Percentiles rank a stretch among this genome's conserved stretches.
Evolutionary conservation across 1,140 invertebrate genomes (phyloP).

Genomic region (Heliconius himera): DNA sequence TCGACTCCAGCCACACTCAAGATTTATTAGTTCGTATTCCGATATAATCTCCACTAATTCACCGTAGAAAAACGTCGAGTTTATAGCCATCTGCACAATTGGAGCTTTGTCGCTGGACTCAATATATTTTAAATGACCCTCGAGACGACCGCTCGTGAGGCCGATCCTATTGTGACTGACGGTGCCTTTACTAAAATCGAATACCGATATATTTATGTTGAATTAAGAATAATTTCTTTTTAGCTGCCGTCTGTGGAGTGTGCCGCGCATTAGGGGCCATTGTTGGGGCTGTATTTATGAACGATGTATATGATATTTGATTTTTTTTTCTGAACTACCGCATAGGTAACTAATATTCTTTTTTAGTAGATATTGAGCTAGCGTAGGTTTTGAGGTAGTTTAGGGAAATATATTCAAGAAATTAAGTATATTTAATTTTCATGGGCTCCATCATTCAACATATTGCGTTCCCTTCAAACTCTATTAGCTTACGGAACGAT

Average conservation of each 20-base stretch:
- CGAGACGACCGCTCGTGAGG: conserved; percentile 56
- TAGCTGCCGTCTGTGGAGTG: conserved; percentile 71
- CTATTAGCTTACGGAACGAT: too few relatives aligned
- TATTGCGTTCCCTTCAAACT: too few relatives aligned
- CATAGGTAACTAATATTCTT: conserved; percentile 27
- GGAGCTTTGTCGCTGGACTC: conserved; percentile 62
- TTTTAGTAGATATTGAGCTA: background rate
- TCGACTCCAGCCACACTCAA: conserved; percentile 51
- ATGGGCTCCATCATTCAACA: too few relatives aligned
- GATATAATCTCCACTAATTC: conserved; percentile 74
- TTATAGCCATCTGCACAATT: conserved; percentile 69
- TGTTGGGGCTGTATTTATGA: conserved; percentile 69
- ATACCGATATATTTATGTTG: conserved; percentile 62
- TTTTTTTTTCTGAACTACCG: conserved; percentile 57
- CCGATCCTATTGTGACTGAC: conserved; percentile 66
- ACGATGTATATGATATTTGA: conserved; percentile 51
- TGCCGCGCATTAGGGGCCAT: conserved; percentile 74
- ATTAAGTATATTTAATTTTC: too few relatives aligned
- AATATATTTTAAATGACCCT: conserved; percentile 79
- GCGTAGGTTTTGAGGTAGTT: too few relatives aligned
- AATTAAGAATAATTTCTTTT: conserved; percentile 78
- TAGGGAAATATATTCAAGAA: too few relatives aligned
- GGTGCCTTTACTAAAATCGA: conserved; percentile 60
- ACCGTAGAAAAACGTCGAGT: conserved; percentile 70
- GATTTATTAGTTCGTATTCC: conserved; percentile 76